phyloP scores from a whole-genome alignment of 2,113 vertebrate species.

The Oncorhynchus gorbuscha region DNA sequence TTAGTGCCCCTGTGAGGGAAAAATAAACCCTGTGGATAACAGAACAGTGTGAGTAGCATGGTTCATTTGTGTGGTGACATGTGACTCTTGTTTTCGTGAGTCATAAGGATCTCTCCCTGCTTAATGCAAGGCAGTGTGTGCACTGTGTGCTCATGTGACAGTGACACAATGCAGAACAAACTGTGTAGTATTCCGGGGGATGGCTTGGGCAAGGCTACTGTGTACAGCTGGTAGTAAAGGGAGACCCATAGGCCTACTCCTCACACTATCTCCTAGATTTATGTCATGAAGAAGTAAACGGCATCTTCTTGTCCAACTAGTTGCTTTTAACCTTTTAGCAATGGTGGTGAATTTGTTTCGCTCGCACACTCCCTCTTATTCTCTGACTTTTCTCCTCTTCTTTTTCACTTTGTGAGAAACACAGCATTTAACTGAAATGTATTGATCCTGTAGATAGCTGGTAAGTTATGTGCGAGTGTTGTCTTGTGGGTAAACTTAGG shows the following conservation, averaged over 20 bases:
- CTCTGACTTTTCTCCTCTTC: background rate
- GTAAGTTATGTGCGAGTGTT: conserved; percentile 35
- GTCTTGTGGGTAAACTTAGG: conserved; percentile 1
- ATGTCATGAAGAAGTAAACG: conserved; percentile 37
- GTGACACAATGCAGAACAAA: conserved; percentile 69
- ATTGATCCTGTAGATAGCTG: conserved; percentile 10
- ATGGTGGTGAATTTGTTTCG: background rate
- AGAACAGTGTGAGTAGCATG: conserved; percentile 61
- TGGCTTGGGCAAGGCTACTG: conserved; percentile 43
- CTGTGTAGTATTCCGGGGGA: conserved; percentile 59
- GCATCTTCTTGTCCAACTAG: conserved; percentile 20
- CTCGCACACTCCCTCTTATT: background rate
- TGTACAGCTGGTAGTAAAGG: conserved; percentile 40
- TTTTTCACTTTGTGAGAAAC: background rate
- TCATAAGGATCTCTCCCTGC: conserved; percentile 71
- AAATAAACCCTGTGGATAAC: conserved; percentile 50
- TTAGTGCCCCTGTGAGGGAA: conserved; percentile 47
- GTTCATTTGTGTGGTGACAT: conserved; percentile 75
- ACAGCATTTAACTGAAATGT: background rate
- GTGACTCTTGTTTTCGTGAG: conserved; percentile 77
- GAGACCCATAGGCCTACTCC: conserved; percentile 14
- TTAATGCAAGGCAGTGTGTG: conserved; percentile 71
- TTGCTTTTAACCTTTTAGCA: conserved; percentile 12
- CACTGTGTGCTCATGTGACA: conserved; percentile 66
- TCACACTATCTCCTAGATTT: conserved; percentile 43